phyloP scores from a whole-genome alignment of 2,797 vertebrate species.

The Avahi laniger region DNA sequence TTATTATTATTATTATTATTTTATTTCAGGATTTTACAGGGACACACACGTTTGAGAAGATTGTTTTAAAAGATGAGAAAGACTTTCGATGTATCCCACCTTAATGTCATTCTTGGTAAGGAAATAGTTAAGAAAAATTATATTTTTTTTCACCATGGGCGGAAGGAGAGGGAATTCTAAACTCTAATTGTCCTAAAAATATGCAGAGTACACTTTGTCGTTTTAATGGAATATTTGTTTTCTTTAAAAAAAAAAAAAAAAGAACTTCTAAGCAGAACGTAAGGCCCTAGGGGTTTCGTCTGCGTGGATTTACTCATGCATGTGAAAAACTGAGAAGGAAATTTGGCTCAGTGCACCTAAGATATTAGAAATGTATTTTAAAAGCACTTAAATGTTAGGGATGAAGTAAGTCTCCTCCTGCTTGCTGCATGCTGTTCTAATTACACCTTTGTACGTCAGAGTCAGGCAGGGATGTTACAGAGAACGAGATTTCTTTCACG shows the following conservation, averaged over 20 bases:
- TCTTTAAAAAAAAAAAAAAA: conserved; percentile 50
- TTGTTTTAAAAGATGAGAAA: conserved; percentile 13
- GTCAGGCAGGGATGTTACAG: conserved; percentile 45
- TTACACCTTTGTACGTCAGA: conserved; percentile 78
- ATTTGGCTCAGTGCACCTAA: conserved; percentile 69
- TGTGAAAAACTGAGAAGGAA: conserved; percentile 68
- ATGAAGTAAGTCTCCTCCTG: conserved; percentile 62
- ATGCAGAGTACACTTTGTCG: conserved; percentile 75
- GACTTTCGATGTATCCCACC: neutral
- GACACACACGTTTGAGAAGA: neutral
- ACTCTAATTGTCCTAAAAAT: conserved; percentile 80
- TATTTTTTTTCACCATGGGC: neutral
- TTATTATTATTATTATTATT: neutral
- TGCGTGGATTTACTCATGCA: conserved; percentile 73
- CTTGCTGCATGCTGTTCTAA: conserved; percentile 67
- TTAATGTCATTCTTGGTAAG: conserved; percentile 19
- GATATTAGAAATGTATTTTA: conserved; percentile 77
- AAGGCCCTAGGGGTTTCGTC: conserved; percentile 69
- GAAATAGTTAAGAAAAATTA: conserved; percentile 71
- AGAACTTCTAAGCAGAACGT: conserved; percentile 76
- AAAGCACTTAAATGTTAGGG: conserved; percentile 62
- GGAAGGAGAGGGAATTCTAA: conserved; percentile 77
- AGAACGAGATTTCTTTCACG: conserved; percentile 40
- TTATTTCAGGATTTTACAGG: too few relatives aligned
- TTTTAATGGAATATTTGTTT: conserved; percentile 80